Conservation (phyloP, 2,888 invertebrate genomes). For the Diplolepis rosae region DNA sequence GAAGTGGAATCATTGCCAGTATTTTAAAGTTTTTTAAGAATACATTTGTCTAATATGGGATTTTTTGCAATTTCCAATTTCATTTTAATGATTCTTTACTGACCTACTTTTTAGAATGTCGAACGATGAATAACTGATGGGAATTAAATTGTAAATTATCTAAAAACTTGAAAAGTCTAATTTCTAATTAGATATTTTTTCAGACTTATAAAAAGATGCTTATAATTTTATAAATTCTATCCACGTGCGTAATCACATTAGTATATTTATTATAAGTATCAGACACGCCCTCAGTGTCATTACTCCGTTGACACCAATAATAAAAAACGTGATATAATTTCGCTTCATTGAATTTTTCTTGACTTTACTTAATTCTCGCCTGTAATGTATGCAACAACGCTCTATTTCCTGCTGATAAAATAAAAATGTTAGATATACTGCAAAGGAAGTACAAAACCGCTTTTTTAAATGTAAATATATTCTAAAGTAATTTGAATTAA, state of each 20-base stretch:
- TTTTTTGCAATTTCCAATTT: too few species aligned
- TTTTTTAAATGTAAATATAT: not conserved
- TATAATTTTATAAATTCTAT: not conserved
- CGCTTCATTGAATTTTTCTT: constrained; percentile 26
- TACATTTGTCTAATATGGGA: too few species aligned
- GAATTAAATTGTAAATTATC: too few species aligned
- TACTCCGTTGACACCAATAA: constrained; percentile 15
- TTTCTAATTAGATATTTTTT: too few species aligned
- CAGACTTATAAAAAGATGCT: not conserved
- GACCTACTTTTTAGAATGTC: too few species aligned
- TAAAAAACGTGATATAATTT: constrained; percentile 21
- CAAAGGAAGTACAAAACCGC: not conserved
- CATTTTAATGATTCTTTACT: too few species aligned
- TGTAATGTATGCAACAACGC: constrained; percentile 12
- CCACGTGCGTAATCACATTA: not conserved
- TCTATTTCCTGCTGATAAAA: constrained; percentile 22
- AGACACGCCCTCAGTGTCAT: not conserved
- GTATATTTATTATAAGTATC: not conserved
- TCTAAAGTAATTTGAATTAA: not conserved
- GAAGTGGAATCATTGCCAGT: not conserved
- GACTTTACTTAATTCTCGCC: constrained; percentile 8
- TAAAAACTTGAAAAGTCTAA: too few species aligned
- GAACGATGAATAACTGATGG: too few species aligned
- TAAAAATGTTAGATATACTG: not conserved
- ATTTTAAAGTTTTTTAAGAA: too few species aligned